Base-by-base conservation (phyloP, 1,140 invertebrate genomes). In the Sesamia nonagrioides region DNA sequence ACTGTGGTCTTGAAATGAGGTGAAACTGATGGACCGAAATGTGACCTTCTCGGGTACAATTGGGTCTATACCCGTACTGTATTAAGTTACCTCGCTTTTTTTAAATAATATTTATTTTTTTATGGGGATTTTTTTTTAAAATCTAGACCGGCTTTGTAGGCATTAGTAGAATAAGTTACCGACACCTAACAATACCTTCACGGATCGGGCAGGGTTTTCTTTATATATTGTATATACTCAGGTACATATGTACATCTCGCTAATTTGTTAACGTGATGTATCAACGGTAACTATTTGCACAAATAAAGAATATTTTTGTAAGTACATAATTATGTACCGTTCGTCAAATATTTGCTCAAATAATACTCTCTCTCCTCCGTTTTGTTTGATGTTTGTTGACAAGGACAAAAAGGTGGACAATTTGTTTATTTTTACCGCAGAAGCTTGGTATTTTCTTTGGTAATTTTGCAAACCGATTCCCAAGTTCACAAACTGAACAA, bases 321-420 rank as follows among this genome's bases (percentile, higher is more conserved):
- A n/a, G n/a, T n/a, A 40, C 60, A 63, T 63, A 40, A 66, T 66
- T 66, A 66, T 8, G 37, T 66, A 66, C 37, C 61, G 61, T 66
- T 66, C 35, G 18, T 18, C 37, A 40, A 66, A 66, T 66, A 66
- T 66, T 66, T 66, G 61, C 61, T 66, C 42, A 17, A 40, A 42
- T 27, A 27, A 27, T 60, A 7, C 6, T n/a, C n/a, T n/a, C n/a
- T n/a, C n/a, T n/a, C 11, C 37, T 66, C 35, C 35, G 56, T 60
- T 35, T 42, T 66, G 17, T 66, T 66, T 66, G 61, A 42, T 66
- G 17, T 42, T 42, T 66, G 17, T 63, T 42, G 7, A 63, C 60
- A 63, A 42, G 37, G 37, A 66, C 56, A 35, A 60, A 60, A 60
- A 60, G 27, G 27, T 7, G 54, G 54, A 27, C 9, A 27, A 27